phyloP scores from a whole-genome alignment of 2,888 invertebrate species.

The Cosmorhoe ocellata region DNA sequence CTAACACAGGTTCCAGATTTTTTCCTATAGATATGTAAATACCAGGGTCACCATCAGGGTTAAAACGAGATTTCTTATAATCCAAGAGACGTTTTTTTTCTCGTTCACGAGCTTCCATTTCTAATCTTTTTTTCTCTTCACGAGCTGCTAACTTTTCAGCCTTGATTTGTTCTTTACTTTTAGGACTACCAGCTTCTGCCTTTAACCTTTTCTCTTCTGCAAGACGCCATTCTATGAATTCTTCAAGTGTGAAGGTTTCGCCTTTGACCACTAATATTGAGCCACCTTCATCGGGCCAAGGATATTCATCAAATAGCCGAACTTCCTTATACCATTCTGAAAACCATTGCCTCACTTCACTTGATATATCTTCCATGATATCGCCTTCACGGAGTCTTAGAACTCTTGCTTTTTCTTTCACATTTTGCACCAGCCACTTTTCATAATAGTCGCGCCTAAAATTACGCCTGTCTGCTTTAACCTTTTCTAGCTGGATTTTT shows the following conservation, averaged over 20 bases:
- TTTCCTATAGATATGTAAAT: constrained; percentile 55
- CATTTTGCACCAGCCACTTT: constrained; percentile 65
- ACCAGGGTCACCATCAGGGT: constrained; percentile 72
- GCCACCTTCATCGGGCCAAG: constrained; percentile 88
- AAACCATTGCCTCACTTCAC: constrained; percentile 90
- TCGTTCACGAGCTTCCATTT: constrained; percentile 54
- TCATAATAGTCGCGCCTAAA: constrained; percentile 70
- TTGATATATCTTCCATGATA: constrained; percentile 88
- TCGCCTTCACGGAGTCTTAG: constrained; percentile 77
- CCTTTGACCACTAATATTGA: constrained; percentile 82
- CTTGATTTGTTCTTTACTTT: constrained; percentile 73
- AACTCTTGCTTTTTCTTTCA: constrained; percentile 77
- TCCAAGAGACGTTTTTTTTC: constrained; percentile 68
- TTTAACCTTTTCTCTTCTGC: constrained; percentile 63
- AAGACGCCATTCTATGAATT: constrained; percentile 74
- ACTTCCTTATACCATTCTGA: constrained; percentile 82
- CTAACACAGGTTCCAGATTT: constrained; percentile 42
- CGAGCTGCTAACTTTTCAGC: constrained; percentile 63
- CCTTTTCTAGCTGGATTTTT: constrained; percentile 70
- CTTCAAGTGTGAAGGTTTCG: constrained; percentile 82
- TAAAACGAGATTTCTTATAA: constrained; percentile 72
- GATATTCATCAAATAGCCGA: constrained; percentile 87
- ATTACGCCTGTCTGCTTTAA: constrained; percentile 68
- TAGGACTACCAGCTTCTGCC: constrained; percentile 56
- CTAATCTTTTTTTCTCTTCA: constrained; percentile 66